Evolutionary conservation across 2,888 invertebrate species (phyloP).

Genomic region (Vannuccia rotundouncinata): DNA sequence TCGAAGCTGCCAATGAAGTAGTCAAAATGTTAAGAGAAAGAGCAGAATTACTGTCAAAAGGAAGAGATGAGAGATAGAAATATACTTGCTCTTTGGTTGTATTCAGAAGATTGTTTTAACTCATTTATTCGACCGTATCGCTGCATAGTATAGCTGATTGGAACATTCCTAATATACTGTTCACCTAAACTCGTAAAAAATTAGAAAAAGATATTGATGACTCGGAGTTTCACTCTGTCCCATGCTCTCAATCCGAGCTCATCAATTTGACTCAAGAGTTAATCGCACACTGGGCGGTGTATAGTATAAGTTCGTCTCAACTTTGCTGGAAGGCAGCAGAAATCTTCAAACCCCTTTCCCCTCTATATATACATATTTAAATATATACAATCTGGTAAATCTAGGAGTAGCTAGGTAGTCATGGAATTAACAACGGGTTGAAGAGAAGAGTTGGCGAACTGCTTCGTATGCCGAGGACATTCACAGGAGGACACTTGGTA

Average conservation of each 20-base stretch:
- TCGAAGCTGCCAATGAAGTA: neutral
- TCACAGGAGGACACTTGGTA: neutral
- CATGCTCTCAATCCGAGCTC: neutral
- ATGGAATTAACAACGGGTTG: neutral
- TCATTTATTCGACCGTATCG: neutral
- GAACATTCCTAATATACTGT: neutral
- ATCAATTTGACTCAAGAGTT: neutral
- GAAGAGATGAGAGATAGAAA: neutral
- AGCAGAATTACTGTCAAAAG: neutral
- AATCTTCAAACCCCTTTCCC: neutral
- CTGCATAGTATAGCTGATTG: neutral
- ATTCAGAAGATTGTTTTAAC: neutral
- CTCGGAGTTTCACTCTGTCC: neutral
- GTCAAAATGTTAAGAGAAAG: neutral
- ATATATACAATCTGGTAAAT: neutral
- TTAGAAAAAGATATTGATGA: neutral
- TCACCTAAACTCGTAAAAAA: neutral
- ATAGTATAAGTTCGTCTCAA: neutral
- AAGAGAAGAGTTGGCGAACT: neutral
- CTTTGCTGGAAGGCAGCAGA: neutral
- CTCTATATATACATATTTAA: neutral
- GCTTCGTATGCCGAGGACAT: constrained; percentile 3
- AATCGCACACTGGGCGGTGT: neutral
- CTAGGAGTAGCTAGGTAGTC: neutral
- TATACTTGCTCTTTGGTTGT: neutral